Conservation (phyloP, 2,888 invertebrate species). For the Sinohyriopsis cumingii region DNA sequence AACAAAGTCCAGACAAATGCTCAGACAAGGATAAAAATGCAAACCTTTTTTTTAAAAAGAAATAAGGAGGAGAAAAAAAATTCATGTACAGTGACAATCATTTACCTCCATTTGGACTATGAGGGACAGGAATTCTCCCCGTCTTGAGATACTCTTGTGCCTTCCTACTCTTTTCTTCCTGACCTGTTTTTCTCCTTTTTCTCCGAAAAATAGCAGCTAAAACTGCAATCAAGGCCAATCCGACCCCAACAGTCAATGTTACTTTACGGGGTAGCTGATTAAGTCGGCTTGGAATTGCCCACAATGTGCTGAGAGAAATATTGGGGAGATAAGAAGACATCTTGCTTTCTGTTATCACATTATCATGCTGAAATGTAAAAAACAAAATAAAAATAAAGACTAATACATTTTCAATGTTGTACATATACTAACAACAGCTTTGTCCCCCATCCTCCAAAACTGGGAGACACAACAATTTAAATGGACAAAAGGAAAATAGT, state of each 20-base stretch:
- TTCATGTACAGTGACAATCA: background rate
- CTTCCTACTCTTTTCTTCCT: slow-evolving; percentile 14
- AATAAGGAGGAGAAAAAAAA: background rate
- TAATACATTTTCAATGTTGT: no score
- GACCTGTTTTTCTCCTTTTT: slow-evolving; percentile 22
- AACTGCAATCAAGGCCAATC: slow-evolving; percentile 87
- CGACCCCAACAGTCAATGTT: slow-evolving; percentile 83
- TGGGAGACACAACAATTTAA: no score
- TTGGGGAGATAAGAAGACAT: no score
- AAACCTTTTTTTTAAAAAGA: background rate
- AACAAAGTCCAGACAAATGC: background rate
- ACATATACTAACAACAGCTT: no score
- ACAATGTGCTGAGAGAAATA: slow-evolving; percentile 2
- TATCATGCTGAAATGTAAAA: no score
- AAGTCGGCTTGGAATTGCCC: slow-evolving; percentile 11
- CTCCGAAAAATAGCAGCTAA: slow-evolving; percentile 80
- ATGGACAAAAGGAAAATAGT: no score
- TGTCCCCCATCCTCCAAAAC: no score
- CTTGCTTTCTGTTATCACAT: no score
- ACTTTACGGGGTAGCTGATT: slow-evolving; percentile 57
- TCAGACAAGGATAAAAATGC: background rate
- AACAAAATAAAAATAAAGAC: no score
- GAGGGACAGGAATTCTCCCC: slow-evolving; percentile 25
- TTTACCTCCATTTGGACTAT: slow-evolving; percentile 54
- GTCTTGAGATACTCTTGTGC: slow-evolving; percentile 35